Evolutionary conservation across 2,113 vertebrate species (phyloP).

Genomic region (Notarius quadriscutis): DNA sequence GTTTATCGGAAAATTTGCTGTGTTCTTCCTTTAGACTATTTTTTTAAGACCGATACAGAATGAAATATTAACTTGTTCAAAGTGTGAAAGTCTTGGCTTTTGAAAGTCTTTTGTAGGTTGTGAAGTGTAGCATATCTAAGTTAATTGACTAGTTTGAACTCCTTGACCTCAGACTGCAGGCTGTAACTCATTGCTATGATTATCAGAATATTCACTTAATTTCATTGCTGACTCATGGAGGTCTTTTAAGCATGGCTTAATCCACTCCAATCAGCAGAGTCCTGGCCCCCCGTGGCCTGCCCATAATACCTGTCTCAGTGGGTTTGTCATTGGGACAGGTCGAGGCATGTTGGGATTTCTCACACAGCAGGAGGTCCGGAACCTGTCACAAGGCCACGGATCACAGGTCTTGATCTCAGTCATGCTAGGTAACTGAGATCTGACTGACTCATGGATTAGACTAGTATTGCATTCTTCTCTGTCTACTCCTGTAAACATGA

Average conservation of each 20-base stretch:
- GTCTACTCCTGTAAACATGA: background rate
- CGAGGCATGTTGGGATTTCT: background rate
- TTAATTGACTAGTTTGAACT: background rate
- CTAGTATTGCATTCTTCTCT: background rate
- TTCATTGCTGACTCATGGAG: slow-evolving; percentile 15
- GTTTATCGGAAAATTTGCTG: slow-evolving; percentile 14
- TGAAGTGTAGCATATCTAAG: background rate
- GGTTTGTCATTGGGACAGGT: slow-evolving; percentile 39
- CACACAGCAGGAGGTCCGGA: slow-evolving; percentile 31
- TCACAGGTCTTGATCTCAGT: slow-evolving; percentile 22
- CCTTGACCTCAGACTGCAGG: slow-evolving; percentile 3
- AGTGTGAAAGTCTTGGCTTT: background rate
- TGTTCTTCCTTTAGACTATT: background rate
- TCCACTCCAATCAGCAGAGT: slow-evolving; percentile 42
- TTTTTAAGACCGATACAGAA: background rate
- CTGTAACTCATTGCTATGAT: background rate
- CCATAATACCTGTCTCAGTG: slow-evolving; percentile 48
- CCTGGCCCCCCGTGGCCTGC: slow-evolving; percentile 2
- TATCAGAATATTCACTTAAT: slow-evolving; percentile 27
- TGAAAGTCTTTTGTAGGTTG: background rate
- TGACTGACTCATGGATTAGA: slow-evolving; percentile 16
- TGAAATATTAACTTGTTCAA: background rate
- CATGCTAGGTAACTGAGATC: slow-evolving; percentile 29
- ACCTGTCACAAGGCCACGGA: slow-evolving; percentile 27
- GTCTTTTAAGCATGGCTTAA: slow-evolving; percentile 35